Conservation (phyloP, 2,797 vertebrate genomes). For the Pseudochaenichthys georgianus region DNA sequence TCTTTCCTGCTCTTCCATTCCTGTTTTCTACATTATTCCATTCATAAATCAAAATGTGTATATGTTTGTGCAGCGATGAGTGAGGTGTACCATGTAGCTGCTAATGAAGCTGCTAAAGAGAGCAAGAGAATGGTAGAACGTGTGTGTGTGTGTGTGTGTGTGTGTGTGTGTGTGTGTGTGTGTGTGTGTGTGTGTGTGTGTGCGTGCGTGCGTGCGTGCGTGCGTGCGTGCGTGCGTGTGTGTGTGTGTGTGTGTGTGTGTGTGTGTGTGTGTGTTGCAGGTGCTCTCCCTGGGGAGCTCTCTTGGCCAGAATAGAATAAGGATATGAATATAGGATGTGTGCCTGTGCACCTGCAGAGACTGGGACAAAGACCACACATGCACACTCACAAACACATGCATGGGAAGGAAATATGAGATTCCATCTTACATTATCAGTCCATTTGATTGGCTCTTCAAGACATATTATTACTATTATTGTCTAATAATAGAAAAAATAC, state of each 20-base stretch:
- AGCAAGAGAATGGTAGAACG: slow-evolving; percentile 26
- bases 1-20: slow-evolving; percentile 56
- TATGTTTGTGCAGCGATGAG: slow-evolving; percentile 8
- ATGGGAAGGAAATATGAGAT: slow-evolving; percentile 77
- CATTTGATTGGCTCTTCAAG: slow-evolving; percentile 51
- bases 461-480: slow-evolving; percentile 13
- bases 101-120: slow-evolving; percentile 28
- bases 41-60: slow-evolving; percentile 51
- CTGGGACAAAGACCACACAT: slow-evolving; percentile 72
- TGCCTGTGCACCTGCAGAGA: slow-evolving; percentile 83
- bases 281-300: slow-evolving; percentile 81
- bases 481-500: slow-evolving; percentile 1
- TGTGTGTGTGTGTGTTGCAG: slow-evolving; percentile 58
- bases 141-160: slow-evolving; percentile 12
- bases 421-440: slow-evolving; percentile 62
- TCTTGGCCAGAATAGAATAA: slow-evolving; percentile 79
- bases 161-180: slow-evolving; percentile 16
- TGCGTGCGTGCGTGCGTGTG: slow-evolving; percentile 27
- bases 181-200: slow-evolving; percentile 21
- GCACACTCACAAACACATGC: slow-evolving; percentile 26
- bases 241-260: slow-evolving; percentile 13
- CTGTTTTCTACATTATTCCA: slow-evolving; percentile 59
- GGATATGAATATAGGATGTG: slow-evolving; percentile 87
- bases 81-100: slow-evolving; percentile 24
- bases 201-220: slow-evolving; percentile 34